Percentiles rank a stretch among this genome's conserved stretches.
Conservation (phyloP, 1,140 invertebrate species). For the Zaprionus davidi region DNA sequence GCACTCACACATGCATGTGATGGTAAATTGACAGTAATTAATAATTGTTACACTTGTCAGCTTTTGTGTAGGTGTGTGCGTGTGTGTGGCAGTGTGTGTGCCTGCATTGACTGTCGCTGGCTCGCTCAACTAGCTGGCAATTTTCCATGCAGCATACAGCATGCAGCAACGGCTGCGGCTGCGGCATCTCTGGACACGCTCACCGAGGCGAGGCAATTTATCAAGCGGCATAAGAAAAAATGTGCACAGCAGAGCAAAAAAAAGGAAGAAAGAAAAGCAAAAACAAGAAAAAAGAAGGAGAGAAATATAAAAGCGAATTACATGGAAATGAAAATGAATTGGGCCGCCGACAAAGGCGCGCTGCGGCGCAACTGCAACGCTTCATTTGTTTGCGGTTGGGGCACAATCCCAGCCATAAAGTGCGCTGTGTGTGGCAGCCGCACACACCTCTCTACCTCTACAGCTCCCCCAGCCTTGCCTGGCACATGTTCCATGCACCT, state of each 20-base stretch:
- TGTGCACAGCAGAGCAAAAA: not conserved
- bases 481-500: not conserved
- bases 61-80: not conserved
- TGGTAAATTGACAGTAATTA: conserved; percentile 57
- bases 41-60: conserved; percentile 47
- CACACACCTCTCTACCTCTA: not conserved
- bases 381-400: conserved; percentile 1
- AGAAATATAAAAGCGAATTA: conserved; percentile 9
- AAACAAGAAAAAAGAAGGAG: not conserved
- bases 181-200: conserved; percentile 40
- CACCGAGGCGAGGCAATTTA: conserved; percentile 49
- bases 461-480: not conserved
- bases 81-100: conserved; percentile 20
- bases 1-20: conserved; percentile 8
- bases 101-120: conserved; percentile 41
- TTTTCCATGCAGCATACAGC: conserved; percentile 14
- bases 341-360: conserved; percentile 5
- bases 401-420: not conserved
- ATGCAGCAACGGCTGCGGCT: conserved; percentile 16
- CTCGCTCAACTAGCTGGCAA: conserved; percentile 45
- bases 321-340: conserved; percentile 50
- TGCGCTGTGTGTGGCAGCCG: not conserved
- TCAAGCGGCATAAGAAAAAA: conserved; percentile 41
- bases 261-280: not conserved
- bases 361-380: conserved; percentile 23